These are phyloP conservation scores for Epinephelus lanceolatus DNA, from an alignment of 2,113 vertebrate genomes.

Conservation along the genomic window DNA sequence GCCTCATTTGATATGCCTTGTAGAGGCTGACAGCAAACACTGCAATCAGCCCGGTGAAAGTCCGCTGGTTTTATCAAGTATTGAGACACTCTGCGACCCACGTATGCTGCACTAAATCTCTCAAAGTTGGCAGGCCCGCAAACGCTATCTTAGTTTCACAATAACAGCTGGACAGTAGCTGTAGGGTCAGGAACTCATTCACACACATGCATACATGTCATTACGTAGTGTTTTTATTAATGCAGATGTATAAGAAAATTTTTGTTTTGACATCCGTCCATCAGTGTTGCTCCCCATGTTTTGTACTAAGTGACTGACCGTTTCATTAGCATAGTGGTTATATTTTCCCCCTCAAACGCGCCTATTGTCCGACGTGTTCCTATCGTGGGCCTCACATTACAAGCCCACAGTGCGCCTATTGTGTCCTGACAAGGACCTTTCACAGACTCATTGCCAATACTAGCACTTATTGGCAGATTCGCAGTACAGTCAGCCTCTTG, in stretches of 20 bases:
- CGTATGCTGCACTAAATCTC: slow-evolving; percentile 23
- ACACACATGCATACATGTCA: background rate
- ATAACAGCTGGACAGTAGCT: background rate
- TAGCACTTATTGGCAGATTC: slow-evolving; percentile 64
- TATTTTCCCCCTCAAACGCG: slow-evolving; percentile 62
- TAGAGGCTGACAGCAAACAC: slow-evolving; percentile 43
- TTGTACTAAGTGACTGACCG: slow-evolving; percentile 34
- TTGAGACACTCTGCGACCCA: slow-evolving; percentile 60
- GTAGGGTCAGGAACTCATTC: background rate
- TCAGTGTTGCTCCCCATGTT: background rate
- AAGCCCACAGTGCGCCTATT: slow-evolving; percentile 77
- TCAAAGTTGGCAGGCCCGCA: background rate
- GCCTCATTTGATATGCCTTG: slow-evolving; percentile 16
- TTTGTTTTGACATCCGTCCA: background rate
- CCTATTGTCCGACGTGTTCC: slow-evolving; percentile 72
- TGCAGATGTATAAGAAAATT: background rate
- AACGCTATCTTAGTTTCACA: slow-evolving; percentile 33
- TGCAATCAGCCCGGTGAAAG: slow-evolving; percentile 78
- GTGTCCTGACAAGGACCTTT: slow-evolving; percentile 73
- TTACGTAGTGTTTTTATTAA: background rate
- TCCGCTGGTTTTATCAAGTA: slow-evolving; percentile 75
- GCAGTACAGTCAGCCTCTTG: slow-evolving; percentile 41
- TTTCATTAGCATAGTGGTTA: slow-evolving; percentile 58
- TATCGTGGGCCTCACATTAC: slow-evolving; percentile 77
- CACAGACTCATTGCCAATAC: slow-evolving; percentile 69